Percentiles rank a stretch among this genome's conserved stretches.
These are phyloP conservation scores for Cyclophora albipunctata DNA, from an alignment of 2,888 invertebrate genomes.

Conservation along the genomic window DNA sequence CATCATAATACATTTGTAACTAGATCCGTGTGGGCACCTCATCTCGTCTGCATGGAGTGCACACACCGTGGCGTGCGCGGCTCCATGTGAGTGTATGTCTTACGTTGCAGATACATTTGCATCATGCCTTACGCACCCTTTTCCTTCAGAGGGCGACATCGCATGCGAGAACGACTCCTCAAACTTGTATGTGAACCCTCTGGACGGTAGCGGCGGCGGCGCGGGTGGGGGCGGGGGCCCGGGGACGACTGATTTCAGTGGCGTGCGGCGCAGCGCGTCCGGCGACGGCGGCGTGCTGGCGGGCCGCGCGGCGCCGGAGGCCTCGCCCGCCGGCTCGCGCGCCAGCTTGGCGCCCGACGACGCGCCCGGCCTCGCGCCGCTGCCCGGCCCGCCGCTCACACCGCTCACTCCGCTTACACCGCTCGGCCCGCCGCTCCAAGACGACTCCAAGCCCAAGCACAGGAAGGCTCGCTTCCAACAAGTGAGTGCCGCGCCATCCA, in stretches of 20 bases:
- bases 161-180: constrained; percentile 83
- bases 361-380: constrained; percentile 33
- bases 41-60: constrained; percentile 11
- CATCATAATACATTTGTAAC: no score
- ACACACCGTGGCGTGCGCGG: constrained; percentile 38
- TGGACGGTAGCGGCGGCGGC: constrained; percentile 80
- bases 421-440: constrained; percentile 16
- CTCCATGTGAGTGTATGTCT: constrained; percentile 71
- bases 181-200: constrained; percentile 91
- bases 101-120: constrained; percentile 95
- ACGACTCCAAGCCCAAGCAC: constrained; percentile 81
- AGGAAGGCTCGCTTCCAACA: constrained; percentile 91
- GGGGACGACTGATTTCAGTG: constrained; percentile 62
- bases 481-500: constrained; percentile 54
- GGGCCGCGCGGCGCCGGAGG: constrained; percentile 72
- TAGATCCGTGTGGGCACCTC: no score
- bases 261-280: constrained; percentile 86
- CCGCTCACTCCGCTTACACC: constrained; percentile 60
- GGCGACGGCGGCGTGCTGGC: constrained; percentile 82
- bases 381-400: constrained; percentile 46
- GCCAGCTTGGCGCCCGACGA: constrained; percentile 63
- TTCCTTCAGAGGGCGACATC: constrained; percentile 88
- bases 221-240: constrained; percentile 43
- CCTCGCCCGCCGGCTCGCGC: constrained; percentile 63
- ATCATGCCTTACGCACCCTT: constrained; percentile 97